Evolutionary conservation across 2,888 invertebrate species (phyloP), one percentile per base, ranked within the genome.

Genomic region (Plagodis dolabraria): DNA sequence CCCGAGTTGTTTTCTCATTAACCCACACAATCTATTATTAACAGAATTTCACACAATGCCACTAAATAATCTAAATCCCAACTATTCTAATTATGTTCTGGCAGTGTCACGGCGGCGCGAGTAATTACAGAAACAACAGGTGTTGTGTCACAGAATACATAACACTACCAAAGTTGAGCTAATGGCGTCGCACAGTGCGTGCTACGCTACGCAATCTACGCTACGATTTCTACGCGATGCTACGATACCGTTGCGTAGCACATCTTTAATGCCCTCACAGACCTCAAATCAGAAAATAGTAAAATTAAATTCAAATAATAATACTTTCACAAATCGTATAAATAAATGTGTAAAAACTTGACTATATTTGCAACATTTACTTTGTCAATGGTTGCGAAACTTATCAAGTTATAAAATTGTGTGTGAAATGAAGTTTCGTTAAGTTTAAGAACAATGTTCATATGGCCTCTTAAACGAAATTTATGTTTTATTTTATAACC

Each of bases 101-200:
- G 65, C 65, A 65, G 44, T 59, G 68, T 65, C 64, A 57, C 65
- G 48, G 57, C 53, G 56, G 57, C 53, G 56, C 57, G 45, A 53
- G 56, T 62, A 67, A 67, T 65, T 67, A 65, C 55, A 51, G 47
- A 54, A 55, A 63, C 67, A 68, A 68, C 67, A 68, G 67, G 67
- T 68, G 67, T 51, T 47, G 40, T n/a, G 40, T 7, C 40, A 40
- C 40, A 40, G 40, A 40, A 40, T 40, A 10, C 10, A 40, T 40
- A 7, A 40, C 10, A 40, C 10, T 40, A 10, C 5, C 10, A 10
- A 40, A 7, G 36, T 7, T 40, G 40, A 40, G 40, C 10, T 40
- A 40, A 22, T 36, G 12, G 45, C 12, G 45, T 42, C 12, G 0
- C 7, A 44, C 52, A 56, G 45, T 44, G 40, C 10, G 8, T n/a